Evolutionary conservation across 23 tunicate genomes (phyloP).

Genomic region (Trididemnum miniatum): DNA sequence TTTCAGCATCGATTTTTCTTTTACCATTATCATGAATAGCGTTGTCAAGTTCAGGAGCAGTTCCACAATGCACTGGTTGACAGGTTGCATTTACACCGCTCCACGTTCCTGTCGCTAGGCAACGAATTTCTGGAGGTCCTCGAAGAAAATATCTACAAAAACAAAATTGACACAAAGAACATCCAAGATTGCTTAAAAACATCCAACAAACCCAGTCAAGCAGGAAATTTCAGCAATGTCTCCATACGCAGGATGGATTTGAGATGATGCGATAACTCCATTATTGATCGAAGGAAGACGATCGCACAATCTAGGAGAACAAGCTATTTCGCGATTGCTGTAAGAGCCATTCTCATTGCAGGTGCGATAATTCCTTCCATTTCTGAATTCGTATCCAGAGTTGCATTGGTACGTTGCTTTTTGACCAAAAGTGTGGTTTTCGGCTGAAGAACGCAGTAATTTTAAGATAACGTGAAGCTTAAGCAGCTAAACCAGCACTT

Average conservation of each 20-base stretch:
- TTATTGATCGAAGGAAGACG: slow-evolving; percentile 8
- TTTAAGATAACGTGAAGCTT: too few species aligned
- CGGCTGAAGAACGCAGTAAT: too few species aligned
- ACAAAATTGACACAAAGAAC: background rate
- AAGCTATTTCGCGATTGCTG: slow-evolving; percentile 27
- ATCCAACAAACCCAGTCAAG: slow-evolving; percentile 25
- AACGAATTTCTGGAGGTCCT: slow-evolving; percentile 27
- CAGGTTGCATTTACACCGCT: slow-evolving; percentile 35
- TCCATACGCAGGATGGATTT: slow-evolving; percentile 22
- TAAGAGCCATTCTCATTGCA: slow-evolving; percentile 50
- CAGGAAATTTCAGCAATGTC: slow-evolving; percentile 37
- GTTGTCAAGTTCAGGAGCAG: slow-evolving; percentile 45
- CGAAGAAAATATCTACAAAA: slow-evolving; percentile 11
- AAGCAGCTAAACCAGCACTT: too few species aligned
- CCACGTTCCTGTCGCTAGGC: slow-evolving; percentile 70
- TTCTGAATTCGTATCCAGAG: slow-evolving; percentile 22
- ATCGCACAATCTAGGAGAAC: slow-evolving; percentile 22
- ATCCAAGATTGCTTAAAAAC: too few species aligned
- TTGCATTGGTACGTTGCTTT: slow-evolving; percentile 33
- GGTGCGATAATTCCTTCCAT: slow-evolving; percentile 6
- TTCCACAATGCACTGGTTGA: slow-evolving; percentile 59
- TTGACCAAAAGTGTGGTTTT: slow-evolving; percentile 10
- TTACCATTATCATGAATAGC: slow-evolving; percentile 32
- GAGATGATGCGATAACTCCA: slow-evolving; percentile 8
- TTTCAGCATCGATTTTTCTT: too few species aligned